Conservation (phyloP, 2,797 vertebrate species). For the Diplodus sargus region DNA sequence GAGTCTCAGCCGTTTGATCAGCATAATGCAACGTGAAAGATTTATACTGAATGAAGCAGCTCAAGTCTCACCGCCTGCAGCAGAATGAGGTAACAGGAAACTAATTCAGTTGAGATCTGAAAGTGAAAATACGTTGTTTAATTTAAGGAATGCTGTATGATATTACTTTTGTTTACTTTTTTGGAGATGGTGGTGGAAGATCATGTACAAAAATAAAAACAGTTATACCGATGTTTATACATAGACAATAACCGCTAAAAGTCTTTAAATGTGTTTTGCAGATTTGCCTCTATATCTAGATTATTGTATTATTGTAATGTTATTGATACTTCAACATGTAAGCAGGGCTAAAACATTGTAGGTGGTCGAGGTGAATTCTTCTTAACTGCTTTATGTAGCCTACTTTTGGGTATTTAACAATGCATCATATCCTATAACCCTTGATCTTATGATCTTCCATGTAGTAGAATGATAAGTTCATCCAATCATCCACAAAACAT, state of each 20-base stretch:
- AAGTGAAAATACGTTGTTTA: neutral
- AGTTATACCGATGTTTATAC: neutral
- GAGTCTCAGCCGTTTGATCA: conserved; percentile 21
- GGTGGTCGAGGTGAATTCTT: neutral
- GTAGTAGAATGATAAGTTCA: neutral
- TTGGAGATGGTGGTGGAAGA: neutral
- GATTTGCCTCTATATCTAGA: neutral
- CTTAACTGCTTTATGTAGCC: neutral
- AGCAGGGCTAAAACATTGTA: neutral
- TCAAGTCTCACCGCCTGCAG: neutral
- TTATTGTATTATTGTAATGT: neutral
- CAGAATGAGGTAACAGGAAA: neutral
- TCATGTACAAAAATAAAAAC: neutral
- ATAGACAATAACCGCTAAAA: neutral
- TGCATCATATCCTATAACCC: neutral
- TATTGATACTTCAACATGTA: neutral
- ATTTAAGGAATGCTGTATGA: neutral
- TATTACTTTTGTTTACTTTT: neutral
- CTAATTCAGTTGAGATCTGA: neutral
- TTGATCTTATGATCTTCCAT: neutral
- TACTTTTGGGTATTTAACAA: neutral
- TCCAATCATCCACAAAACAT: no score
- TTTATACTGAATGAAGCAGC: conserved; percentile 5
- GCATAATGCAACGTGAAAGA: neutral
- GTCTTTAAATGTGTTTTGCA: neutral